Base-by-base conservation (phyloP, 2,888 invertebrate genomes). In the Lagria hirta region DNA sequence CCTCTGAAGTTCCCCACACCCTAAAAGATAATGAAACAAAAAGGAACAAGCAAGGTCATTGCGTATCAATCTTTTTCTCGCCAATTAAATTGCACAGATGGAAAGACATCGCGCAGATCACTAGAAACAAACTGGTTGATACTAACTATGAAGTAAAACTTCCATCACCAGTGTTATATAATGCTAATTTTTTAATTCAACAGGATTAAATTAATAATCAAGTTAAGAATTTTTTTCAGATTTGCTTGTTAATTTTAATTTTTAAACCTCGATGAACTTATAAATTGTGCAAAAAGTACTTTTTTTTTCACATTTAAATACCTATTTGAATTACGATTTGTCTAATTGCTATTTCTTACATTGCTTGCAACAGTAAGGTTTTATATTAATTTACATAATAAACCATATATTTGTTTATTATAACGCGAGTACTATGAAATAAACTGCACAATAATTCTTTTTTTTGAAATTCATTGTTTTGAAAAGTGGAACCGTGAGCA, bases 61-160 rank as follows among this genome's bases (percentile, higher is more conserved):
- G 30, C 30, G 18, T 30, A 30, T 30, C 17, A 8, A 13, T 30
- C 30, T 30, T 30, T 30, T 30, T 20, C 30, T 30, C 10, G 30
- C 18, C 30, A 30, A 30, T 30, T 30, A 30, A 30, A 30, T 30
- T 30, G 30, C 30, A 30, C 18, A 30, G 30, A 30, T 30, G 30
- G 30, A 30, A 30, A 30, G 30, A 30, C 30, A 30, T 30, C 30
- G 30, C 30, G 30, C 30, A 30, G 18, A 30, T 20, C 17, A 30
- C 18, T 30, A 30, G 30, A 30, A 30, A 30, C 18, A 30, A 30
- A 30, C n/a, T n/a, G n/a, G n/a, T 30, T 30, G 10, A 30, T 30
- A 30, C 8, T 30, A 30, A 30, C 12, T 13, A 30, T 18, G 30
- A 18, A 30, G 30, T 30, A 30, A 30, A 30, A 30, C 30, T 29